Percentiles rank a stretch among this genome's conserved stretches.
phyloP scores from a whole-genome alignment of 2,113 vertebrate species.

The Triplophysa tibetana region DNA sequence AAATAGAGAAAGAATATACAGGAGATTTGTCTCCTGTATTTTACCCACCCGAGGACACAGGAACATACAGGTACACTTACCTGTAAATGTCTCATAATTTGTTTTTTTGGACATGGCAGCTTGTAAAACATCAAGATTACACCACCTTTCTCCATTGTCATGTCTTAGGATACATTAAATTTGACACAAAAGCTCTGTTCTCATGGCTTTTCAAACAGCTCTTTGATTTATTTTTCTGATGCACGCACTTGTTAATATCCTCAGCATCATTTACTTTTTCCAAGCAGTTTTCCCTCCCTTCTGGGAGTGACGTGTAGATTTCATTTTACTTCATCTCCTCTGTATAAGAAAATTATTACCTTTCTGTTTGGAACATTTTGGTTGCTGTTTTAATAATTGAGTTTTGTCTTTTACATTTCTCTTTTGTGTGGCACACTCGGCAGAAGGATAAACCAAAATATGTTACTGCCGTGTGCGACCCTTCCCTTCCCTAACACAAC shows the following conservation, averaged over 20 bases:
- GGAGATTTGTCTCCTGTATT: slow-evolving; percentile 2
- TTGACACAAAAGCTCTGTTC: not conserved
- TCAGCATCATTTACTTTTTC: not conserved
- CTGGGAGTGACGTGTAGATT: slow-evolving; percentile 22
- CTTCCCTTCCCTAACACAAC: not conserved
- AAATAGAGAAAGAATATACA: not conserved
- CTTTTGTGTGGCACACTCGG: not conserved
- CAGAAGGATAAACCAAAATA: not conserved
- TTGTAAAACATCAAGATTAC: no score
- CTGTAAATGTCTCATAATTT: no score
- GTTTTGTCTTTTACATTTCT: not conserved
- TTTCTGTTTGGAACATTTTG: slow-evolving; percentile 13
- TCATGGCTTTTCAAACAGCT: not conserved
- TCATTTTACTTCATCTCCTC: slow-evolving; percentile 10
- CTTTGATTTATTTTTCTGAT: not conserved
- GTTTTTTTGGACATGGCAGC: no score
- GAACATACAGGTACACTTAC: not conserved
- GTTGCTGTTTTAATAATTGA: slow-evolving; percentile 1
- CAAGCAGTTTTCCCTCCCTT: slow-evolving; percentile 22
- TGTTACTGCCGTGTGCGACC: not conserved
- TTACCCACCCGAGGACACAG: not conserved
- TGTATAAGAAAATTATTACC: not conserved
- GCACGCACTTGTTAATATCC: not conserved
- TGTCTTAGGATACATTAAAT: no score
- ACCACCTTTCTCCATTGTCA: no score